Base-by-base conservation (phyloP, 2,113 vertebrate genomes). In the Rhea pennata region DNA sequence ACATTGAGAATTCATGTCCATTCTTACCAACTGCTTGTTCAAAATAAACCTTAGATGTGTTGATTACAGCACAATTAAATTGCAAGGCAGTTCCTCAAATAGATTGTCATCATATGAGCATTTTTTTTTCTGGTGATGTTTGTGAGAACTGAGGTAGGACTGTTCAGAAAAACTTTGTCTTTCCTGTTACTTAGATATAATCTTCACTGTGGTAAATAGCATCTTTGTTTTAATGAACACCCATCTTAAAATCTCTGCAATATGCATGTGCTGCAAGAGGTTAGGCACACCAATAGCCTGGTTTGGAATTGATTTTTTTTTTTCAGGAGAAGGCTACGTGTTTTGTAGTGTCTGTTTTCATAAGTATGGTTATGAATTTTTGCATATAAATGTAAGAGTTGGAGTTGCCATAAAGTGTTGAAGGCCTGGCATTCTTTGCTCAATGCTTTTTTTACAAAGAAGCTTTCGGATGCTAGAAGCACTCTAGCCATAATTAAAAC, bases 341-440 rank as follows among this genome's bases (percentile, higher is more conserved):
- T 75, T 94, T 94, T 96, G 53, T 73, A 75, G 56, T 88, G 76
- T 82, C 92, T 95, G 22, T 94, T 95, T 92, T 83, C 51, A 2
- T 88, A 93, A 93, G 62, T 91, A 58, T 80, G 86, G 73, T 95
- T 90, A 85, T 84, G 85, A 93, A 91, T 88, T 83, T 93, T 90
- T 89, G 90, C 85, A 70, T 61, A 69, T 42, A 81, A 92, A 71
- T 77, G 6, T 74, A 84, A 76, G 72, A 92, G 46, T 65, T 86
- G 39, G 84, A 80, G 83, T 95, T 94, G 77, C 92, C 65, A 51
- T 76, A 66, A 77, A 40, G 42, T 84, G 40, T 95, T 84, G 44
- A 69, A 12, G 69, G 74, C 84, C 94, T 96, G 82, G 91, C 75
- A 70, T 42, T 10, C 36, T 88, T 96, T 84, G 75, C 2, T 7